Conservation (phyloP, 2,888 invertebrate genomes). For the Leuctra nigra region DNA sequence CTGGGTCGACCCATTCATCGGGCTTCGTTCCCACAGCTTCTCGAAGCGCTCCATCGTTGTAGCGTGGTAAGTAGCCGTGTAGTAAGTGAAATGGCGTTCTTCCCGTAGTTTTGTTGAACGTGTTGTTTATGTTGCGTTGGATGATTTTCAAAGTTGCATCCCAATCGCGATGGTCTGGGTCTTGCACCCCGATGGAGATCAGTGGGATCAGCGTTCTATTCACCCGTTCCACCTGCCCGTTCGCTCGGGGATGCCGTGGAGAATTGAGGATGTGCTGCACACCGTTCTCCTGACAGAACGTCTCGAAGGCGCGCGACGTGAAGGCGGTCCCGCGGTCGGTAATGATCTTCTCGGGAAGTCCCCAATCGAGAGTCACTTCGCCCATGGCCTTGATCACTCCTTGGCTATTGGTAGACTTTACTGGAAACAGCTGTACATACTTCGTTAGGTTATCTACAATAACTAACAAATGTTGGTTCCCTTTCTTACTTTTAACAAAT, state of each 20-base stretch:
- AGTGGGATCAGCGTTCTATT: conserved; percentile 29
- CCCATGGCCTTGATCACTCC: neutral
- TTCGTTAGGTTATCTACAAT: neutral
- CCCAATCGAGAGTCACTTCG: conserved; percentile 13
- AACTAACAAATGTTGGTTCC: neutral
- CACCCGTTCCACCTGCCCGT: conserved; percentile 27
- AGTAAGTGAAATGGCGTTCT: neutral
- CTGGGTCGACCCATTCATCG: neutral
- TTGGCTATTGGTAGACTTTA: neutral
- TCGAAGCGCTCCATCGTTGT: neutral
- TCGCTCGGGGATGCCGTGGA: conserved; percentile 31
- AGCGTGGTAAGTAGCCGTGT: neutral
- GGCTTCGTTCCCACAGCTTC: neutral
- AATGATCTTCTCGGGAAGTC: conserved; percentile 31
- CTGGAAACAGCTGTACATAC: neutral
- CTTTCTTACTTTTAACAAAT: neutral
- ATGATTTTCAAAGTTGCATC: neutral
- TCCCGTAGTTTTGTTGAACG: neutral
- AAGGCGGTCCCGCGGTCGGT: conserved; percentile 33
- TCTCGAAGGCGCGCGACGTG: conserved; percentile 30
- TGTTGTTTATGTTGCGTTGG: neutral
- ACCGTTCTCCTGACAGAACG: conserved; percentile 28
- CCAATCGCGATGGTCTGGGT: neutral
- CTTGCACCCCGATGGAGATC: conserved; percentile 7
- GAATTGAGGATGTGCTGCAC: conserved; percentile 32